phyloP scores from a whole-genome alignment of 2,888 invertebrate genomes.

The Phengaris alcon region DNA sequence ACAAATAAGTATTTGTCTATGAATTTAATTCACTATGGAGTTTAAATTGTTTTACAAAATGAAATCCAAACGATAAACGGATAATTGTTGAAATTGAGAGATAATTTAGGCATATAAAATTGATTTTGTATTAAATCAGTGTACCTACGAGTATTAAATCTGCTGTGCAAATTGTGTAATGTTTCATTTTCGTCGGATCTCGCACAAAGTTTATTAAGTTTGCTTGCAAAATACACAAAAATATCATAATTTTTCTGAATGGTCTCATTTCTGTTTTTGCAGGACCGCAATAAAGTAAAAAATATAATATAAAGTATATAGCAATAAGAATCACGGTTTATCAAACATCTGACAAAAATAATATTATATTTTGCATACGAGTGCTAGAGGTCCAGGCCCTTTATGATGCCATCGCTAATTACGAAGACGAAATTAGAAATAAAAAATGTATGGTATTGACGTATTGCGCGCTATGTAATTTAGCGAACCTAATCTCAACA shows the following conservation, averaged over 20 bases:
- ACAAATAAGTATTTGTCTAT: not conserved
- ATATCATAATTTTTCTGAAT: not conserved
- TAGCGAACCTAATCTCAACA: no score
- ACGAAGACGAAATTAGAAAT: no score
- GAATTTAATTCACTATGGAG: not conserved
- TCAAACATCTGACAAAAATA: not conserved
- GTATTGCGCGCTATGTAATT: no score
- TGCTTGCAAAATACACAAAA: not conserved
- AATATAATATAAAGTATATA: not conserved
- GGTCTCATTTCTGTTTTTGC: not conserved
- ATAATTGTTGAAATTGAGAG: constrained; percentile 33
- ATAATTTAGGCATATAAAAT: constrained; percentile 31
- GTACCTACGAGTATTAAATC: constrained; percentile 18
- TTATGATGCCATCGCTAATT: no score
- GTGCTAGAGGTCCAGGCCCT: no score
- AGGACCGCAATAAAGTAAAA: not conserved
- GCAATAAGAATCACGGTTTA: not conserved
- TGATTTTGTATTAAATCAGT: constrained; percentile 31
- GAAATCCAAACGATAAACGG: constrained; percentile 29
- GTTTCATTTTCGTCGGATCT: constrained; percentile 18
- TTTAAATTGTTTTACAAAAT: not conserved
- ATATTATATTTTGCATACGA: no score
- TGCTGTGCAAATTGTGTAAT: constrained; percentile 28
- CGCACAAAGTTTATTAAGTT: constrained; percentile 21
- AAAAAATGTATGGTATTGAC: no score